phyloP scores from a whole-genome alignment of 2,888 invertebrate species.

The Tortrix viridana region DNA sequence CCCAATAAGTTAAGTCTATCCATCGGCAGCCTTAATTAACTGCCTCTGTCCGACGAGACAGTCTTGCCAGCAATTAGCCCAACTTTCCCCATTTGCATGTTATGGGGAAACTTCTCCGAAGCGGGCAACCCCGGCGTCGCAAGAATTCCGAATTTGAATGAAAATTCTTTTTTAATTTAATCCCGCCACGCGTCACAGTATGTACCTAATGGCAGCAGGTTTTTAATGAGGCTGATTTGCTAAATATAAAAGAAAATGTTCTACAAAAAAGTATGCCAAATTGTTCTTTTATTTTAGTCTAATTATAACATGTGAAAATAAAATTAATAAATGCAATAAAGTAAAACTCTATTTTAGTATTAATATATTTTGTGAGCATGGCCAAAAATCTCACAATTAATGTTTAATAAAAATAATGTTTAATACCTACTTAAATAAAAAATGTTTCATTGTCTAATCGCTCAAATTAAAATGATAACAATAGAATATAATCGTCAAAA shows the following conservation, averaged over 20 bases:
- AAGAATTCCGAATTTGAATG: conserved; percentile 61
- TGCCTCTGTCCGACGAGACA: conserved; percentile 54
- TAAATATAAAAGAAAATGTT: neutral
- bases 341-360: neutral
- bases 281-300: no score
- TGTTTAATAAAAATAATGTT: no score
- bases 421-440: no score
- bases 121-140: conserved; percentile 49
- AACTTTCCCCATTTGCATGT: conserved; percentile 80
- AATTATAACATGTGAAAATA: no score
- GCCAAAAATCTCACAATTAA: no score
- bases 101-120: conserved; percentile 70
- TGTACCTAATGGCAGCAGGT: conserved; percentile 32
- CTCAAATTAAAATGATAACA: no score
- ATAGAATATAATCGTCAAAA: no score
- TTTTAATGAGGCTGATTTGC: conserved; percentile 22
- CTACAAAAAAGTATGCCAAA: no score
- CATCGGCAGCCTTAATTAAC: conserved; percentile 61
- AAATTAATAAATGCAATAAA: neutral
- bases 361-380: no score
- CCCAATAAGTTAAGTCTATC: conserved; percentile 7
- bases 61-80: conserved; percentile 63
- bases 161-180: conserved; percentile 67
- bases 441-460: no score
- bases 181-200: conserved; percentile 39